Evolutionary conservation across 2,113 vertebrate species (phyloP).

Genomic region (Sebastes schlegelii): DNA sequence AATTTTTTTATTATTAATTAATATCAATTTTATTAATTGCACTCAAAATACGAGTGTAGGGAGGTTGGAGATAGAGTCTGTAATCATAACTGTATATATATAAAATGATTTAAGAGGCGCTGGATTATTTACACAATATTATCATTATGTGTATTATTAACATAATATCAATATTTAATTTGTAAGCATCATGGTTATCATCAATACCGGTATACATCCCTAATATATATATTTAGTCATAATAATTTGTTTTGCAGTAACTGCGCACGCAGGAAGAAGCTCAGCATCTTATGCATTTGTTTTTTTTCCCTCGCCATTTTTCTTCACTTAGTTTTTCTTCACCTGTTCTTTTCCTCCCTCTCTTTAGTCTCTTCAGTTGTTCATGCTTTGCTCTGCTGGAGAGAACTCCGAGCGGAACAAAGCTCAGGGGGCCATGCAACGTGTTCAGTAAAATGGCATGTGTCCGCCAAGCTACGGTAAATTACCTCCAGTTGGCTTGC

Average conservation of each 20-base stretch:
- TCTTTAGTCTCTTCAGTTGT: constrained; percentile 59
- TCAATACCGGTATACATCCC: too few relatives aligned
- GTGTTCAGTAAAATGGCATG: constrained; percentile 81
- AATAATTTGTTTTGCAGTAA: not conserved
- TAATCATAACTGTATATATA: too few relatives aligned
- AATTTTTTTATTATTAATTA: too few relatives aligned
- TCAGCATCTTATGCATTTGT: not conserved
- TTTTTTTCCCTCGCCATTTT: constrained; percentile 17
- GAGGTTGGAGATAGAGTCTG: too few relatives aligned
- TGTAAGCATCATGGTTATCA: too few relatives aligned
- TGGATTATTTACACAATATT: too few relatives aligned
- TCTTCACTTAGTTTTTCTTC: constrained; percentile 53
- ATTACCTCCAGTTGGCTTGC: constrained; percentile 81
- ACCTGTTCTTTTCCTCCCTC: constrained; percentile 50
- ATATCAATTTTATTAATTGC: too few relatives aligned
- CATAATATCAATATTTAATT: too few relatives aligned
- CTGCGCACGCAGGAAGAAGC: constrained; percentile 1
- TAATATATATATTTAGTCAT: not conserved
- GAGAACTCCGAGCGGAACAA: constrained; percentile 67
- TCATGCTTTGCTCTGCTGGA: constrained; percentile 74
- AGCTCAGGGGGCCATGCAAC: constrained; percentile 76
- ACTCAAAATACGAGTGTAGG: too few relatives aligned
- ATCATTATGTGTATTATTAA: too few relatives aligned
- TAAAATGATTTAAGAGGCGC: too few relatives aligned
- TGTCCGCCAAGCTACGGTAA: constrained; percentile 78